Conservation (phyloP, 2,888 invertebrate genomes). For the Bombyx huttoni region DNA sequence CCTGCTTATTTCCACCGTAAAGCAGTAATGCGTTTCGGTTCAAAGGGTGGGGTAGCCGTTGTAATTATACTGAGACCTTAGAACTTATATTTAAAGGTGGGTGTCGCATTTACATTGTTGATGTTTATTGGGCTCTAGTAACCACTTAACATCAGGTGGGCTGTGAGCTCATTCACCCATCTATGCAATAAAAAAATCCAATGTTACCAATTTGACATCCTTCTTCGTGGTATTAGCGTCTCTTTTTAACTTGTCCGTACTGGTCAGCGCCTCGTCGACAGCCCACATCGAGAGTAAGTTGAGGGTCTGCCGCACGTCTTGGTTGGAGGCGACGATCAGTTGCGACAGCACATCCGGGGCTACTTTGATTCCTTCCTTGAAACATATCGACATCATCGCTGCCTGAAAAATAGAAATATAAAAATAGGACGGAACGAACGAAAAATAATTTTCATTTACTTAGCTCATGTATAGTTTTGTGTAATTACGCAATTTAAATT, state of each 20-base stretch:
- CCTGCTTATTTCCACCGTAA: too few relatives aligned
- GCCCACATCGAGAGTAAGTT: conserved; percentile 90
- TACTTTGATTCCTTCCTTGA: conserved; percentile 89
- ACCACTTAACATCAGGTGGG: too few relatives aligned
- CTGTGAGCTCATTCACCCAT: too few relatives aligned
- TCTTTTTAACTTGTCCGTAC: conserved; percentile 63
- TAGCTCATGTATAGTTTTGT: too few relatives aligned
- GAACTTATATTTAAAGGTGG: too few relatives aligned
- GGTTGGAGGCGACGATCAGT: conserved; percentile 88
- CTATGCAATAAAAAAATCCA: not conserved
- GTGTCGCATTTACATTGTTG: too few relatives aligned
- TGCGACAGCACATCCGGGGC: conserved; percentile 82
- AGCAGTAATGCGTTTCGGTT: too few relatives aligned
- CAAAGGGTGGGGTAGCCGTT: too few relatives aligned
- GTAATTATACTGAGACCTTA: too few relatives aligned
- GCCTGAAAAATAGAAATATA: conserved; percentile 65
- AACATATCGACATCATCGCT: conserved; percentile 92
- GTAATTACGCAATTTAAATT: too few relatives aligned
- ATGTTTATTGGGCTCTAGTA: too few relatives aligned
- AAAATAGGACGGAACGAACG: not conserved
- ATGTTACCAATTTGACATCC: conserved; percentile 82
- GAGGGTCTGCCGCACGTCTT: conserved; percentile 94
- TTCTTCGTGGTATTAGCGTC: conserved; percentile 79
- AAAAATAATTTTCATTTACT: not conserved
- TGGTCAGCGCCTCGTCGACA: conserved; percentile 65